Conservation (phyloP, 2,888 invertebrate genomes). For the Clepsis dumicolana region DNA sequence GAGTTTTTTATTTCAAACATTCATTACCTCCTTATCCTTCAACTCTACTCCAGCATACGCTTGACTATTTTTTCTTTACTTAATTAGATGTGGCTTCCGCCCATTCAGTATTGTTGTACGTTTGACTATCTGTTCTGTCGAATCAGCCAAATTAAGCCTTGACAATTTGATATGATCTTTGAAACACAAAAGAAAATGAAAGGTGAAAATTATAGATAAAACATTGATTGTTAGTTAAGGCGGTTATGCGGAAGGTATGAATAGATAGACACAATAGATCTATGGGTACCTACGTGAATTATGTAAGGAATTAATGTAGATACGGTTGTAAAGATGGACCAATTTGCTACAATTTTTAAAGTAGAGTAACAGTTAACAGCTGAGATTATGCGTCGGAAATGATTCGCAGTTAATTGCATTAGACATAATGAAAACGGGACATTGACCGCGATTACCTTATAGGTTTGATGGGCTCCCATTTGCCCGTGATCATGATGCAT, state of each 20-base stretch:
- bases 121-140: constrained; percentile 24
- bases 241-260: not conserved
- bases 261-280: not conserved
- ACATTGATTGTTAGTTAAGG: not conserved
- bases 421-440: too few species aligned
- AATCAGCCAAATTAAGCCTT: constrained; percentile 8
- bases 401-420: too few species aligned
- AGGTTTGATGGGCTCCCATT: too few species aligned
- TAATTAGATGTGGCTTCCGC: constrained; percentile 32
- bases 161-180: constrained; percentile 27
- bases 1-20: not conserved
- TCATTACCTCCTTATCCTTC: not conserved
- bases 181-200: constrained; percentile 30
- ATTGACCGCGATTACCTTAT: too few species aligned
- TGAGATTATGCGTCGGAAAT: too few species aligned
- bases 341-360: too few species aligned
- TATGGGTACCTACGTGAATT: not conserved
- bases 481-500: too few species aligned
- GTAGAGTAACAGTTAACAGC: too few species aligned
- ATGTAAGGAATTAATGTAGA: not conserved
- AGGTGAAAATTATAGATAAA: constrained; percentile 15
- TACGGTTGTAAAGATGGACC: not conserved
- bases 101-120: constrained; percentile 40
- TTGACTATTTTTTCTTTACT: constrained; percentile 12
- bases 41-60: not conserved